A percentile compares a stretch with the other conserved stretches of the same genome.
These are phyloP conservation scores for Steinernema khuongi DNA, from an alignment of 1,140 invertebrate genomes.

Conservation along the genomic window DNA sequence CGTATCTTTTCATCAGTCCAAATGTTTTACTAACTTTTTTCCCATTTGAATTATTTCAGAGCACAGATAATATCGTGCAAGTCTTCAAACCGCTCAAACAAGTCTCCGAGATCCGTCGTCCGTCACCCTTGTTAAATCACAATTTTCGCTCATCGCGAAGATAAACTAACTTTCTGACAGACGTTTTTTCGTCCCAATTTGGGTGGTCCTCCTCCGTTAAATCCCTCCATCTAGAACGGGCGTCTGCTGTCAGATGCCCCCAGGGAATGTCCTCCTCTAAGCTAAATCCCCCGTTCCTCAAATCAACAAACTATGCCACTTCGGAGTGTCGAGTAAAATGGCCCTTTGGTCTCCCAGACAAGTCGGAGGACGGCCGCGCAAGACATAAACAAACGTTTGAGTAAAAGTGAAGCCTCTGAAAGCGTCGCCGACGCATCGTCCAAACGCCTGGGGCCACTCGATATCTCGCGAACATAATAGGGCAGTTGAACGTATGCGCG, in stretches of 20 bases:
- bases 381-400: slow-evolving; percentile 11
- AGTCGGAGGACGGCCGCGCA: background rate
- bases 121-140: background rate
- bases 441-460: background rate
- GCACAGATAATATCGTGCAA: no score
- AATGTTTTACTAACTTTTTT: no score
- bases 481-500: slow-evolving; percentile 3
- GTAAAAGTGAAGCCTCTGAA: slow-evolving; percentile 6
- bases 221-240: background rate
- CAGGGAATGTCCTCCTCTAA: background rate
- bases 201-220: background rate
- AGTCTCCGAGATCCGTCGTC: no score
- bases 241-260: slow-evolving; percentile 14
- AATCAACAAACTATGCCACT: slow-evolving; percentile 8
- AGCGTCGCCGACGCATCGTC: background rate
- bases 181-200: slow-evolving; percentile 2
- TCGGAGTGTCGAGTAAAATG: background rate
- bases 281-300: background rate
- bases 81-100: no score
- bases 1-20: no score
- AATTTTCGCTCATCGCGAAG: background rate
- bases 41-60: no score
- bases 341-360: background rate
- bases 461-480: slow-evolving; percentile 2
- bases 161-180: slow-evolving; percentile 15